Conservation (phyloP, 2,888 invertebrate species). For the Cryptus armator region DNA sequence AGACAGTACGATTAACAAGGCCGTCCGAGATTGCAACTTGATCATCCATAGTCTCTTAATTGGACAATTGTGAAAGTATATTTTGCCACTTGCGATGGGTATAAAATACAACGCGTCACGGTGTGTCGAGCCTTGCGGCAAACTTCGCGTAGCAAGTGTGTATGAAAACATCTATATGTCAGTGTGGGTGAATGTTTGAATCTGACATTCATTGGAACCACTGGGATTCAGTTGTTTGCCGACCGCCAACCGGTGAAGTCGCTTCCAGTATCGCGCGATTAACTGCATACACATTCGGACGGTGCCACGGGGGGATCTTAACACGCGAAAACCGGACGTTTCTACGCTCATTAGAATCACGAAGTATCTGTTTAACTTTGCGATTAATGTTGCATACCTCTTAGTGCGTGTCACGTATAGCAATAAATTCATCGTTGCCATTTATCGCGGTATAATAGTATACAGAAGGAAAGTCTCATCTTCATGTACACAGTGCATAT, state of each 20-base stretch:
- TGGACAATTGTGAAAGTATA: constrained; percentile 65
- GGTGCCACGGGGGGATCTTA: too few relatives aligned
- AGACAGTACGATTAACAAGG: constrained; percentile 37
- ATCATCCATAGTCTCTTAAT: constrained; percentile 54
- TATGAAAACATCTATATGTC: constrained; percentile 11
- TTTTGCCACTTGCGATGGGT: constrained; percentile 37
- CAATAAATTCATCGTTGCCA: constrained; percentile 11
- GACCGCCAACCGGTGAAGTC: constrained; percentile 70
- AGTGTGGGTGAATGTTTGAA: constrained; percentile 73
- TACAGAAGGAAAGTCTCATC: constrained; percentile 22
- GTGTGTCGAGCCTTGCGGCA: not conserved
- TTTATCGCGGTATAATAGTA: constrained; percentile 4
- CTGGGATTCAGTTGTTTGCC: constrained; percentile 77
- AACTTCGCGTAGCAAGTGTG: not conserved
- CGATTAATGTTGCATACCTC: constrained; percentile 26
- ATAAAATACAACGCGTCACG: constrained; percentile 28
- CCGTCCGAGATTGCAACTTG: constrained; percentile 27
- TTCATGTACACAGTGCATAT: not conserved
- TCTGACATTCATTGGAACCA: constrained; percentile 73
- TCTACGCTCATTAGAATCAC: constrained; percentile 4
- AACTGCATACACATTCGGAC: not conserved
- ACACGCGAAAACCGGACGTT: too few relatives aligned
- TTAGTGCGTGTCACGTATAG: constrained; percentile 29
- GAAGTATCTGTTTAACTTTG: constrained; percentile 29
- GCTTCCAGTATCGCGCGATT: constrained; percentile 42